phyloP scores from a whole-genome alignment of 2,113 vertebrate genomes.

The Clarias magur region DNA sequence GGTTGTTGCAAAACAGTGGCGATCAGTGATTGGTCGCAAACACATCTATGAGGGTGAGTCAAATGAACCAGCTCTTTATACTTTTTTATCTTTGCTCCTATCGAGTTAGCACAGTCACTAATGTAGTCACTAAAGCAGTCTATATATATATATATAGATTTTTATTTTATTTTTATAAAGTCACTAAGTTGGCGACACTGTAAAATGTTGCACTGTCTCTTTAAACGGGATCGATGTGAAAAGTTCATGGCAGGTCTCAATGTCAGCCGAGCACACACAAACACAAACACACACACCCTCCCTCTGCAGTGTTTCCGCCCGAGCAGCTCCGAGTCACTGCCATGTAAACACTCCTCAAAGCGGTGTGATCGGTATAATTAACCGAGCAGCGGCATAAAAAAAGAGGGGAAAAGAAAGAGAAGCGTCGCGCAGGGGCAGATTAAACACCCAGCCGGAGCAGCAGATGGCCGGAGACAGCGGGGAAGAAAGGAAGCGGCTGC shows the following conservation, averaged over 20 bases:
- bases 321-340: not conserved
- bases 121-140: not conserved
- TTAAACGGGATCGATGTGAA: conserved; percentile 54
- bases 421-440: not conserved
- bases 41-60: not conserved
- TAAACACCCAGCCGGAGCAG: conserved; percentile 12
- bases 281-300: not conserved
- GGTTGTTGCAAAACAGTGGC: not conserved
- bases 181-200: not conserved
- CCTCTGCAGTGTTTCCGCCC: conserved; percentile 33
- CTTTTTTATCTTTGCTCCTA: not conserved
- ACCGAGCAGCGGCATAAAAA: not conserved
- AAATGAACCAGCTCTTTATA: not conserved
- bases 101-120: not conserved
- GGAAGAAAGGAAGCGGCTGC: conserved; percentile 48
- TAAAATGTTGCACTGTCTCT: conserved; percentile 32
- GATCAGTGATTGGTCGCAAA: not conserved
- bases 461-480: conserved; percentile 54
- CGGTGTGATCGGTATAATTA: not conserved
- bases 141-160: no score
- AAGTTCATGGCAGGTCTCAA: conserved; percentile 63
- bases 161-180: not conserved
- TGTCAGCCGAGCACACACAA: conserved; percentile 13
- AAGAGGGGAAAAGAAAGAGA: not conserved
- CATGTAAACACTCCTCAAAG: conserved; percentile 13